A percentile compares a stretch with the other conserved stretches of the same genome.
These are phyloP conservation scores for Chrysolina oricalcia DNA, from an alignment of 2,888 invertebrate genomes.

Conservation along the genomic window DNA sequence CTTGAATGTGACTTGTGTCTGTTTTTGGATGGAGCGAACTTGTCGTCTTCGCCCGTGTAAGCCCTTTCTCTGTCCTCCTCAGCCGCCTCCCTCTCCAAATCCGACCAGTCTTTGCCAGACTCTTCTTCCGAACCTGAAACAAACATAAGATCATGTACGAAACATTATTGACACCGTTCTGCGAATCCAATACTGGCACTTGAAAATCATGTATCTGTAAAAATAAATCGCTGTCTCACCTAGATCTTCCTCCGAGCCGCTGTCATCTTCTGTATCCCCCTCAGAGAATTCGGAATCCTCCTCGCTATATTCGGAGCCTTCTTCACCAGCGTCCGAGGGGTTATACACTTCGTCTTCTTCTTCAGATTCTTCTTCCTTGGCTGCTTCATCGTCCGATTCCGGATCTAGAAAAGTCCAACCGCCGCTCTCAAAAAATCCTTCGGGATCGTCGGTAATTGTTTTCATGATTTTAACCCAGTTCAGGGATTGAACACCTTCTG, in stretches of 20 bases:
- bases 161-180: not conserved
- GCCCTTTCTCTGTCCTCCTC: constrained; percentile 86
- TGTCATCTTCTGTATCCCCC: constrained; percentile 79
- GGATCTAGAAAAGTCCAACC: constrained; percentile 99
- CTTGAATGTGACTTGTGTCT: constrained; percentile 67
- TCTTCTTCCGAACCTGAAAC: constrained; percentile 87
- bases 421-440: constrained; percentile 98
- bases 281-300: constrained; percentile 94
- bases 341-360: constrained; percentile 81
- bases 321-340: constrained; percentile 85
- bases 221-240: constrained; percentile 45
- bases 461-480: constrained; percentile 99
- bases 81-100: constrained; percentile 95
- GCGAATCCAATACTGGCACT: not conserved
- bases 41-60: constrained; percentile 62
- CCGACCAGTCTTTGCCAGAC: constrained; percentile 99
- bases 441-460: constrained; percentile 98
- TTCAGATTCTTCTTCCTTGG: constrained; percentile 74
- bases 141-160: constrained; percentile 6
- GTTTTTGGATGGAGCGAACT: constrained; percentile 51
- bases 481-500: constrained; percentile 97
- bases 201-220: not conserved
- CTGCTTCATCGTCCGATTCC: constrained; percentile 85
- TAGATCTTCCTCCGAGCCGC: constrained; percentile 59
- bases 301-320: constrained; percentile 83